phyloP scores from a whole-genome alignment of 2,113 vertebrate genomes.

The Pristiophorus japonicus region DNA sequence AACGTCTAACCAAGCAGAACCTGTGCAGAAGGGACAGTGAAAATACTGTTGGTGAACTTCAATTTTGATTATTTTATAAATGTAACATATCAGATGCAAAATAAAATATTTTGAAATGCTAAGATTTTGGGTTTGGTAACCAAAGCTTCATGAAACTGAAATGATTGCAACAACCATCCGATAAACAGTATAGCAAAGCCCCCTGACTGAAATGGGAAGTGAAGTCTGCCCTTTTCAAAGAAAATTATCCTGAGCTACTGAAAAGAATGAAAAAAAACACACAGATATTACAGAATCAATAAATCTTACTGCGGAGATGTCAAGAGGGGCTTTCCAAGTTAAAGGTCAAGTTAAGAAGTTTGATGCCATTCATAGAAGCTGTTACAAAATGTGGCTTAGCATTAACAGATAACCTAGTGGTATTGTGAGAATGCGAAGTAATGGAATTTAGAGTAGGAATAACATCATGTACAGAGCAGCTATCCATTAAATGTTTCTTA shows the following conservation, averaged over 20 bases:
- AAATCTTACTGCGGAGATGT: not conserved
- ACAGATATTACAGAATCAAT: not conserved
- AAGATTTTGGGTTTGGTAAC: not conserved
- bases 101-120: not conserved
- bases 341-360: not conserved
- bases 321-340: not conserved
- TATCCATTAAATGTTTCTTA: not conserved
- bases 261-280: not conserved
- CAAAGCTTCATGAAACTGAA: not conserved
- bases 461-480: not conserved
- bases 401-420: not conserved
- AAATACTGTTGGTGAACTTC: not conserved
- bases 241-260: not conserved
- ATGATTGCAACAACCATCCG: not conserved
- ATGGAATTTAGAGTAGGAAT: not conserved
- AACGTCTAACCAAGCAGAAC: not conserved
- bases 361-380: not conserved
- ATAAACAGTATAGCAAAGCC: not conserved
- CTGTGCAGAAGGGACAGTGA: not conserved
- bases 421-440: not conserved
- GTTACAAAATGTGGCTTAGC: not conserved
- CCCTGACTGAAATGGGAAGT: slow-evolving; percentile 8
- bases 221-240: slow-evolving; percentile 27
- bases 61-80: not conserved
- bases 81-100: not conserved